These are phyloP conservation scores for Heliconius ismenius DNA, from an alignment of 2,888 invertebrate genomes.

Conservation along the genomic window DNA sequence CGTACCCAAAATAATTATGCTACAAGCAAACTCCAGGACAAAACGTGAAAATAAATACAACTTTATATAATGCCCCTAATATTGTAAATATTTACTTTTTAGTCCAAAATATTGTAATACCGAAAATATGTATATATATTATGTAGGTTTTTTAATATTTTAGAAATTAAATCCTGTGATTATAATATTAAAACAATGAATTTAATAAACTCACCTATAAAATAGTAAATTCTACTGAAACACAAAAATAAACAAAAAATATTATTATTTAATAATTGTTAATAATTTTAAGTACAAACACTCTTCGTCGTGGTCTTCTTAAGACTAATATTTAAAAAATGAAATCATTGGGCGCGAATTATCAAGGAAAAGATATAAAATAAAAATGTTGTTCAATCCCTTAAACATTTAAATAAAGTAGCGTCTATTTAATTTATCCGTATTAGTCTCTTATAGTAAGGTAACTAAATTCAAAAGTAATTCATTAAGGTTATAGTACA, in stretches of 20 bases:
- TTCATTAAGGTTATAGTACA: background rate
- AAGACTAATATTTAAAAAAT: constrained; percentile 48
- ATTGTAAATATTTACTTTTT: no score
- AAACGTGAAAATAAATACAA: no score
- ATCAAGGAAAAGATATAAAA: constrained; percentile 43
- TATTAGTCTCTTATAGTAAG: constrained; percentile 26
- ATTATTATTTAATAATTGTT: background rate
- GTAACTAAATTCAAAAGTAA: background rate
- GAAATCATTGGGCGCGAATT: constrained; percentile 55
- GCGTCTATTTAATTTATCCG: constrained; percentile 47
- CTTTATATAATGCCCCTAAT: no score
- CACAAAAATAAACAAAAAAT: constrained; percentile 17
- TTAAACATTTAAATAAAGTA: background rate
- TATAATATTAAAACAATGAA: background rate
- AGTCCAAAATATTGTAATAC: no score
- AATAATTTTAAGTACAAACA: constrained; percentile 24
- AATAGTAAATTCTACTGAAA: constrained; percentile 15
- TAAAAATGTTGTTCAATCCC: constrained; percentile 32
- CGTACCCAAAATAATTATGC: no score
- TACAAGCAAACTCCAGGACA: no score
- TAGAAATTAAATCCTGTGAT: background rate
- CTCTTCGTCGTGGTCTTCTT: constrained; percentile 19
- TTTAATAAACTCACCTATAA: constrained; percentile 13
- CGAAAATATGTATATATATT: no score
- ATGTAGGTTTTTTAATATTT: no score